Conservation (phyloP, 2,888 invertebrate genomes). For the Ypsolopha sequella region DNA sequence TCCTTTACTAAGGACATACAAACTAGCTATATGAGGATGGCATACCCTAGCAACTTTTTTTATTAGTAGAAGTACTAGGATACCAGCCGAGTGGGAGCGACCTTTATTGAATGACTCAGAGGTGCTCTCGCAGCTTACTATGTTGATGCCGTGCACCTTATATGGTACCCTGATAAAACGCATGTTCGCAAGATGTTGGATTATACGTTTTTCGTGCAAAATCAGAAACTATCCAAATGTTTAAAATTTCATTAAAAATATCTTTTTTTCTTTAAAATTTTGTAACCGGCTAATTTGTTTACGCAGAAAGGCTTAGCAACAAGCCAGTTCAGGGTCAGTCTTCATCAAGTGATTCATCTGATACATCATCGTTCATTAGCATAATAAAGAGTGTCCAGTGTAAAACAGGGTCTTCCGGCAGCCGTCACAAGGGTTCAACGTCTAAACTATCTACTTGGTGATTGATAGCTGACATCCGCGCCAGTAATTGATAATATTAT, state of each 20-base stretch:
- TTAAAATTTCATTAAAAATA: no score
- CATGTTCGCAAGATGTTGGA: slow-evolving; percentile 4
- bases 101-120: slow-evolving; percentile 45
- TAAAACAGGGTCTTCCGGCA: slow-evolving; percentile 36
- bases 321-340: no score
- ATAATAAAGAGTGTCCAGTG: slow-evolving; percentile 11
- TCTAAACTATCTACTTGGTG: slow-evolving; percentile 39
- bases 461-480: slow-evolving; percentile 60
- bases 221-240: background rate
- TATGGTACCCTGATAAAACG: slow-evolving; percentile 23
- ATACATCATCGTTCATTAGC: slow-evolving; percentile 18
- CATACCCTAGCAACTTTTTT: no score
- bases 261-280: no score
- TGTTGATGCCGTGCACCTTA: slow-evolving; percentile 24
- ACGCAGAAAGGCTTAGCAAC: no score
- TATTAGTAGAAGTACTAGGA: slow-evolving; percentile 29
- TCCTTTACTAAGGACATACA: background rate
- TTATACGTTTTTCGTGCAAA: background rate
- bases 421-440: slow-evolving; percentile 45
- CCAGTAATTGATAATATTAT: slow-evolving; percentile 32
- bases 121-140: slow-evolving; percentile 15
- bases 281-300: no score
- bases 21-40: background rate
- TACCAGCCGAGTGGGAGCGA: slow-evolving; percentile 31
- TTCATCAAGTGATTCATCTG: background rate